These are phyloP conservation scores for Hafferia zeledoni DNA, from an alignment of 2,797 vertebrate species.

Conservation along the genomic window DNA sequence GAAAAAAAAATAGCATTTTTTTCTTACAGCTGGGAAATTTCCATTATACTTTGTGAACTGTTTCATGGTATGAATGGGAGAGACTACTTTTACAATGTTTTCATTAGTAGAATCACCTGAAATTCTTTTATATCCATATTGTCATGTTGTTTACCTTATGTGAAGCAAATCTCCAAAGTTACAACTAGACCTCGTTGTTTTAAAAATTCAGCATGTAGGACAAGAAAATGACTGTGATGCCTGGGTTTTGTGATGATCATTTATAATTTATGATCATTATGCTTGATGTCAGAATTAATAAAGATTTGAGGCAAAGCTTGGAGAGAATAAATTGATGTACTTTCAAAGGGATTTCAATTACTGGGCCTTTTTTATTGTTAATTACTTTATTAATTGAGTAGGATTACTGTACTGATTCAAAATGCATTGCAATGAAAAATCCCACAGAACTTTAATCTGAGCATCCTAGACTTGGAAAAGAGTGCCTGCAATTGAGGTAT, in stretches of 20 bases:
- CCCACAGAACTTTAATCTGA: background rate
- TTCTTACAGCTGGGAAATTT: background rate
- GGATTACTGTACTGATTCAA: conserved; percentile 26
- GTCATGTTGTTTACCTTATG: background rate
- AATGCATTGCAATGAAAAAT: background rate
- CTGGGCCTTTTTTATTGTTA: conserved; percentile 35
- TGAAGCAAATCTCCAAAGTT: background rate
- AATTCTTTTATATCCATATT: background rate
- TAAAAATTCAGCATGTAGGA: background rate
- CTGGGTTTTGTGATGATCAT: conserved; percentile 23
- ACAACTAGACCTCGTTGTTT: background rate
- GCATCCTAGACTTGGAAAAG: conserved; percentile 19
- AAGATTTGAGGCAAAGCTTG: conserved; percentile 34
- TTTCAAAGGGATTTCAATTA: conserved; percentile 58
- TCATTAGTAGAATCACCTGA: background rate
- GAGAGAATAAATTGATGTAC: conserved; percentile 36
- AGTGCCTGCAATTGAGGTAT: background rate
- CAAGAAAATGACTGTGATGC: background rate
- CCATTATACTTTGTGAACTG: background rate
- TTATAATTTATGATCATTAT: conserved; percentile 45
- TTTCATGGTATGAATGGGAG: background rate
- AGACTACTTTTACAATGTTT: background rate
- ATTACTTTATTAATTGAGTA: conserved; percentile 71
- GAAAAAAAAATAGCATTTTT: background rate
- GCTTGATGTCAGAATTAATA: conserved; percentile 49